Base-by-base conservation (phyloP, 2,888 invertebrate species). In the Plagodis pulveraria region DNA sequence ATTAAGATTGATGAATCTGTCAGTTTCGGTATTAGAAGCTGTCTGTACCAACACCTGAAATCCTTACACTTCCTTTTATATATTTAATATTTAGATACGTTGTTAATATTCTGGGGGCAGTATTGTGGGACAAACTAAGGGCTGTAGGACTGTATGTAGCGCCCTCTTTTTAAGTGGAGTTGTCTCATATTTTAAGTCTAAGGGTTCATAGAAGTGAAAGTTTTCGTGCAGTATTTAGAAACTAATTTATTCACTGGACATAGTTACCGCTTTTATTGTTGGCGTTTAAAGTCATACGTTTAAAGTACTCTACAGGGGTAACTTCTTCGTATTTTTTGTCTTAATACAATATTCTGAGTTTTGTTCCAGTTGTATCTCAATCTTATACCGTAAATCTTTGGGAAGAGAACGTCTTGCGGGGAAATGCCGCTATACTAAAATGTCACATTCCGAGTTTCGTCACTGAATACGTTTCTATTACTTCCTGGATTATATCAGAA, bases 381-480 rank as follows among this genome's bases (percentile, higher is more conserved):
- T 94, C 95, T 64, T 98, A 97, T 93, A 96, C 95, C 77, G 96
- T 97, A 76, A 97, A 97, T 93, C 96, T 98, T 78, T 97, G 97
- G 97, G 97, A 97, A 87, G 97, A 98, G 90, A 97, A 97, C 90
- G 97, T 98, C 68, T 94, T 98, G 76, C 95, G 96, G 81, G 97
- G 97, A 78, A 98, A 98, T 92, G 96, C 97, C 75, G 98, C 97
- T 76, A 96, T 97, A 87, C 93, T 98, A 79, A 97, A 98, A 94
- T 98, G 98, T 93, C 97, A 97, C 91, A 97, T 98, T 88, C 97
- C 98, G 78, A 97, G 97, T 94, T 98, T 98, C 93, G 97, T 97
- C 78, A 96, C 97, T 83, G 98, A 98, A 93, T 98, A 97, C 93
- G 97, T 98, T 76, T 94, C 94, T 81, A 96, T 97, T 76, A 95